Conservation (phyloP, 2,113 vertebrate species). For the Fregetta grallaria region DNA sequence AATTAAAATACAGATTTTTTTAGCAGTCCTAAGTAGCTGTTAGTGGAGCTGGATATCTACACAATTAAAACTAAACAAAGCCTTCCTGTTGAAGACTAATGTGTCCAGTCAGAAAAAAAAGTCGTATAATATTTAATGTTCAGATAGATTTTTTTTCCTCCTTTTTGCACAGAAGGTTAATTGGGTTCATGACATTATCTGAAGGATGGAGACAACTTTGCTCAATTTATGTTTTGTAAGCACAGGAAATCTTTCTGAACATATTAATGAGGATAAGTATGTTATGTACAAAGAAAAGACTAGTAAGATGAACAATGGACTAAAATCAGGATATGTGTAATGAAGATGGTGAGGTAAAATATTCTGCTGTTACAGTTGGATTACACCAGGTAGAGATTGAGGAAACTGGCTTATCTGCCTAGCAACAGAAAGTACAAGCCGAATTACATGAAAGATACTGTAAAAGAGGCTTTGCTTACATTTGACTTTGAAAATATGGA, state of each 20-base stretch:
- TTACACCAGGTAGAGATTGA: neutral
- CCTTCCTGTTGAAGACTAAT: neutral
- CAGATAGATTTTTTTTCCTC: neutral
- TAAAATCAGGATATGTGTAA: constrained; percentile 12
- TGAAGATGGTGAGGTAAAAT: neutral
- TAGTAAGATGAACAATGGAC: neutral
- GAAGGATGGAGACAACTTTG: constrained; percentile 24
- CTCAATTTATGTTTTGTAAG: constrained; percentile 32
- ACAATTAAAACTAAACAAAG: neutral
- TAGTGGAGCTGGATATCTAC: neutral
- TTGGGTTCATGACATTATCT: constrained; percentile 52
- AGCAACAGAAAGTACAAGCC: neutral
- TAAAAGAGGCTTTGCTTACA: neutral
- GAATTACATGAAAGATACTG: neutral
- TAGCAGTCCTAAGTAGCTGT: neutral
- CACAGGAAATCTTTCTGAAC: constrained; percentile 10
- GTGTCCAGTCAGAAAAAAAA: constrained; percentile 30
- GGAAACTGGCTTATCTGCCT: neutral
- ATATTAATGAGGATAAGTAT: neutral
- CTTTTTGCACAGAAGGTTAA: constrained; percentile 49
- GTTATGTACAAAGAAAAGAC: constrained; percentile 9
- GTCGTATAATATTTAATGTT: constrained; percentile 38
- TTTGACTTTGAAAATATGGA: constrained; percentile 6
- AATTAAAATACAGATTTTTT: neutral
- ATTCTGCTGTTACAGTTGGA: neutral